Evolutionary conservation across 2,888 invertebrate species (phyloP).

Genomic region (Frankliniella intonsa): DNA sequence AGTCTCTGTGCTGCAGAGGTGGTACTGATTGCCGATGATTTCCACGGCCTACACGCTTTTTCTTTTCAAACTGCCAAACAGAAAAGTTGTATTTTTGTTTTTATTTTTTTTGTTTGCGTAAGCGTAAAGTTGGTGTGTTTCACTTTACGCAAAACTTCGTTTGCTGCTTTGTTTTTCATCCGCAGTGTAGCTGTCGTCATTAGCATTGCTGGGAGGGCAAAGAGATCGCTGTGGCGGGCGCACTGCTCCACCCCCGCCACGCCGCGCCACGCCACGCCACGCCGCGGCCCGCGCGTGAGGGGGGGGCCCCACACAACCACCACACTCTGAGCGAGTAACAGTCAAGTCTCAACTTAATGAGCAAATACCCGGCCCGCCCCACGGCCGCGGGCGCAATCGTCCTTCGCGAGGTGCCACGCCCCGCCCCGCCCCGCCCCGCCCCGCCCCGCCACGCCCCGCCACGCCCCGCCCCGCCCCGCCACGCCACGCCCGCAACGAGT

Average conservation of each 20-base stretch:
- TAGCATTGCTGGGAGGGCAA: conserved; percentile 11
- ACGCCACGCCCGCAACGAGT: not conserved
- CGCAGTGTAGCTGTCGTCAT: not conserved
- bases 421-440: not conserved
- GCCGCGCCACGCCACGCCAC: not conserved
- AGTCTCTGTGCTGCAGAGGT: no score
- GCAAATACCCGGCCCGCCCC: not conserved
- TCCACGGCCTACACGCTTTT: no score
- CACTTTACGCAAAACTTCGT: no score
- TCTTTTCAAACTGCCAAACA: no score
- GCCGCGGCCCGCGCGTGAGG: not conserved
- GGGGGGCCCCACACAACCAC: not conserved
- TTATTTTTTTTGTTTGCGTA: no score
- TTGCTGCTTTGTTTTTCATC: no score
- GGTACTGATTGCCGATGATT: no score
- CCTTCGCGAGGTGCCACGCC: not conserved
- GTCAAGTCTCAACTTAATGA: conserved; percentile 15
- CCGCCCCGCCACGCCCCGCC: not conserved
- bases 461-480: not conserved
- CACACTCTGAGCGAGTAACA: not conserved
- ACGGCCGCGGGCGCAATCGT: not conserved
- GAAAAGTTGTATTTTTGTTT: no score
- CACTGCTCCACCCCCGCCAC: not conserved
- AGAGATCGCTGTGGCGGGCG: not conserved
- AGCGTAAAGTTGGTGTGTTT: no score